Evolutionary conservation across 2,888 invertebrate species (phyloP), one percentile per base, ranked within the genome.

Genomic region (Agriopis leucophaearia): DNA sequence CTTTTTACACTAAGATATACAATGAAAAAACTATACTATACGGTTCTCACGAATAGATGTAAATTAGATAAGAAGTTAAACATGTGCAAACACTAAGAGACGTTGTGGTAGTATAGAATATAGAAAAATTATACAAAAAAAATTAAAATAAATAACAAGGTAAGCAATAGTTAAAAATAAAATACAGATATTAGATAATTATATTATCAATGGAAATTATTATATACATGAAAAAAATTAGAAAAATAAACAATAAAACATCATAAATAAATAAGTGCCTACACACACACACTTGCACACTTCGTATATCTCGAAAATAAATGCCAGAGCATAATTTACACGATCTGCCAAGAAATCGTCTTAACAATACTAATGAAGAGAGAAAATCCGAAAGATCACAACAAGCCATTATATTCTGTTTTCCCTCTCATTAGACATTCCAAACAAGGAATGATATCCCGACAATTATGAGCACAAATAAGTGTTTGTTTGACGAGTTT

Each of bases 401-500:
- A 67, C 62, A 57, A 54, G 63, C 58, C 44, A 67, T 67, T 63
- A 63, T 63, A 63, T 59, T 57, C 52, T 63, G 63, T 67, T 67
- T 55, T 63, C 58, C 48, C 51, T 63, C 67, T 67, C 62, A 67
- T 67, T 67, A 67, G 63, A 48, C 47, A 63, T 54, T 59, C 67
- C 58, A 67, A 67, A 67, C 67, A 63, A 63, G 67, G 42, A 58
- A 67, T 54, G 63, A 58, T 58, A 67, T 63, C 67, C 67, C 42
- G 67, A 63, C 67, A 67, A 67, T 67, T 67, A 67, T 67, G 57
- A 42, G 42, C 18, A 62, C 63, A 63, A 67, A 63, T 52, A 67
- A 51, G 40, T 44, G 58, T 66, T 60, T 55, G 51, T 66, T 36
- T 66, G 57, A 62, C 44, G 61, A 57, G 48, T 16, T 45, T 61